Percentiles rank a stretch among this genome's conserved stretches.
Conservation (phyloP, 2,113 vertebrate species). For the Apistogramma diplotaenia region DNA sequence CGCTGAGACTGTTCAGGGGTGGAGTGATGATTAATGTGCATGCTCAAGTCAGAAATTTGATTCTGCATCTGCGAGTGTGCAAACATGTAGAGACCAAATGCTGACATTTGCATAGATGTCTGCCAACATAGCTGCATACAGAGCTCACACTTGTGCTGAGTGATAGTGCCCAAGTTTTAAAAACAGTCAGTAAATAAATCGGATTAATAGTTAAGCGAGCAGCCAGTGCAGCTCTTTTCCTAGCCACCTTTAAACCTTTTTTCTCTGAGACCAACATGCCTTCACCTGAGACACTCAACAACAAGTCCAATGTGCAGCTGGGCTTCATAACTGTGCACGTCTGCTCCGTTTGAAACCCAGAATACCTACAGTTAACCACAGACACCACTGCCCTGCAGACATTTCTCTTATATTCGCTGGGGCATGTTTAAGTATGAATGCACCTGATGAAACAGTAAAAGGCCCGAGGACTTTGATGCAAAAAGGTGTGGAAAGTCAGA, state of each 20-base stretch:
- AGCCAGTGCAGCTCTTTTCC: background rate
- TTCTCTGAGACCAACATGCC: background rate
- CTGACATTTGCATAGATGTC: constrained; percentile 23
- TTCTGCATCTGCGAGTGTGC: background rate
- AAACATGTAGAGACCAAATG: background rate
- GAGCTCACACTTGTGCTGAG: background rate
- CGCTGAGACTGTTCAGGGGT: background rate
- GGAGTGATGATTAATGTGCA: constrained; percentile 14
- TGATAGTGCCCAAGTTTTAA: background rate
- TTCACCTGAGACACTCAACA: background rate
- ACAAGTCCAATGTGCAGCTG: background rate
- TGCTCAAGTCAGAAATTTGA: constrained; percentile 10
- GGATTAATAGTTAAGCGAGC: background rate
- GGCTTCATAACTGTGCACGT: background rate
- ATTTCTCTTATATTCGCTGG: constrained; percentile 3
- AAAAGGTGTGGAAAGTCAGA: background rate
- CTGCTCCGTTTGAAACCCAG: background rate
- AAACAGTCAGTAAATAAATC: background rate
- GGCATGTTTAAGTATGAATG: constrained; percentile 41
- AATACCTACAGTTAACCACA: background rate
- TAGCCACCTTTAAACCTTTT: background rate
- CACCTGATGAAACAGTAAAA: background rate
- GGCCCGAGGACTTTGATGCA: background rate
- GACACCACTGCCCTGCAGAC: background rate
- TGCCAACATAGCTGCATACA: constrained; percentile 11